Evolutionary conservation across 2,113 vertebrate species (phyloP), one percentile per base, ranked within the genome.

Genomic region (Acrocephalus arundinaceus): DNA sequence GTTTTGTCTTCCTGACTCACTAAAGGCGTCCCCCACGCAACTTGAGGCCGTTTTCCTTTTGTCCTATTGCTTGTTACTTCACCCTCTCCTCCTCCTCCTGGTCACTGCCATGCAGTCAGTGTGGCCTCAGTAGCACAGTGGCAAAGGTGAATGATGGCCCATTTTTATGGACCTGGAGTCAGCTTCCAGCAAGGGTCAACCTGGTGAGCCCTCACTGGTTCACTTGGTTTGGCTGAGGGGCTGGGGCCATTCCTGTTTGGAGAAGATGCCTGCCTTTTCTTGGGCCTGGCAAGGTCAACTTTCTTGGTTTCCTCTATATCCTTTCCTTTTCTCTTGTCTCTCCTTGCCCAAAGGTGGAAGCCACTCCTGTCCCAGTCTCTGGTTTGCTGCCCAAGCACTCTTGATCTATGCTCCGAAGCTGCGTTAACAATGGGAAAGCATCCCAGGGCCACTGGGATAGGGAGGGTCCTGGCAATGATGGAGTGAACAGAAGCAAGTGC

Each of bases 21-120:
- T 52, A n/a, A 67, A 46, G 19, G 27, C 52, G 7, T 7, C 7
- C 13, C 15, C 3, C 15, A 28, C 0, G 0, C 33, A 67, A 13
- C 35, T 25, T 49, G 61, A 30, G 43, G 43, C 37, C 15, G 7
- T 33, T 33, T 37, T 73, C 45, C 52, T 52, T n/a, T 74, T 67
- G 10, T 59, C 33, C 28, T 67, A 0, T 30, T 0, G 0, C 52
- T 74, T 67, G 15, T 30, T 82, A 10, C 33, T 24, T 45, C 43
- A 24, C 11, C 8, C 5, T 19, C 24, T 46, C 21, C 21, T 77
- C 19, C 41, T 75, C 13, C 31, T 67, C 55, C 22, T 8, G 33
- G 21, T 48, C 41, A 2, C 28, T n/a, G n/a, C 51, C 85, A 58
- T 27, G 41, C 46, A 31, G 55, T 13, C 73, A 17, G 3, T 3